Evolutionary conservation across 35 echinoderm and acorn worm species (phyloP).

Genomic region (Apostichopus californicus): DNA sequence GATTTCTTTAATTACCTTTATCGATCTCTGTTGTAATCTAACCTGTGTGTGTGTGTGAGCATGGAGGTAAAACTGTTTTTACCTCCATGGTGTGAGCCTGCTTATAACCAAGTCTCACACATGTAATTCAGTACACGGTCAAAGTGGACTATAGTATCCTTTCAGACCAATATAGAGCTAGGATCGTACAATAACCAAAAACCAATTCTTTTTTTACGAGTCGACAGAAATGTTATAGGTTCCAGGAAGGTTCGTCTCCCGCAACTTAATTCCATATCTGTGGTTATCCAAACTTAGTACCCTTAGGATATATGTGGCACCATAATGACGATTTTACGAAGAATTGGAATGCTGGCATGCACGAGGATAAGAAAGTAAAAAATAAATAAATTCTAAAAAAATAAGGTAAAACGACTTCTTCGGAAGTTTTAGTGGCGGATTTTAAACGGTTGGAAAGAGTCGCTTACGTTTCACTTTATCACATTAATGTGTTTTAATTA

Average conservation of each 20-base stretch:
- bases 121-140: no score
- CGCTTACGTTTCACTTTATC: background rate
- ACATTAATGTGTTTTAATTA: background rate
- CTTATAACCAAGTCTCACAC: no score
- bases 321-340: background rate
- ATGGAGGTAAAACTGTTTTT: no score
- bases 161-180: no score
- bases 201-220: background rate
- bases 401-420: background rate
- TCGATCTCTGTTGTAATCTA: background rate
- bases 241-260: constrained; percentile 37
- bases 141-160: no score
- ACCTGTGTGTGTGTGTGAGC: no score
- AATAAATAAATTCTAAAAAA: background rate
- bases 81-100: no score
- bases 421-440: background rate
- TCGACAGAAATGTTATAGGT: background rate
- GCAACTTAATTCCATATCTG: constrained; percentile 32
- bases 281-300: constrained; percentile 35
- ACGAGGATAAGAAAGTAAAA: background rate
- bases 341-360: background rate
- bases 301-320: constrained; percentile 29
- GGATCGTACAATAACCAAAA: background rate
- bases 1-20: background rate
- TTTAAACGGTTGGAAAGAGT: background rate